Base-by-base conservation (phyloP, 2,888 invertebrate genomes). In the Drosophila quinaria region DNA sequence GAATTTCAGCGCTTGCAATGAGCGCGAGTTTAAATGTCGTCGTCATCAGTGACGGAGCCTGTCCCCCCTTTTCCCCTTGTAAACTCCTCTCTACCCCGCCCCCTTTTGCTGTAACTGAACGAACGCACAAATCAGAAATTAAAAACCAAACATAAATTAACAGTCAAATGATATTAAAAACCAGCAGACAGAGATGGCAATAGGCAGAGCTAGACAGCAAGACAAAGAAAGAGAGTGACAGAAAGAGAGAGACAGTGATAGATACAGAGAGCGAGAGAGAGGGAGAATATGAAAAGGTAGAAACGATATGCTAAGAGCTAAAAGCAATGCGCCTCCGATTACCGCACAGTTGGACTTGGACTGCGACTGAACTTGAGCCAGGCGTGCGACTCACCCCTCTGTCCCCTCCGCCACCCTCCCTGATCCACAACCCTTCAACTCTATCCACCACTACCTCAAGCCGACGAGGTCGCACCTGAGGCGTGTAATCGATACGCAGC, bases 81-180 rank as follows among this genome's bases (percentile, higher is more conserved):
- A 22, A 6, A 25, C 42, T 17, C 46, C 41, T 17, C 47, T 4
- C 31, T 8, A 17, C 49, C 44, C 44, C 46, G 25, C 22, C 15
- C 15, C 19, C 29, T 5, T 8, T 29, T 8, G 29, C 60, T 62
- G 65, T 65, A 71, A 68, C 61, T 74, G 67, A 79, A 56, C 80
- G 88, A 89, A 89, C 82, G 80, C 88, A 91, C 90, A 90, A 90
- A 91, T 90, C 90, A 91, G 90, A 87, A 91, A 90, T 91, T 87
- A 87, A 89, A 89, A 82, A 89, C 87, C 91, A 74, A 81, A 87
- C 90, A 90, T 90, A 91, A 91, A 91, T 90, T 89, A 91, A 90
- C 86, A 87, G 83, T 77, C 88, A 87, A 89, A 83, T 80, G 78
- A 76, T 90, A 86, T 88, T 80, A 80, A 81, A 85, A 81, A 50